Base-by-base conservation (phyloP, 2,797 vertebrate species). In the Sandelia bainsii region DNA sequence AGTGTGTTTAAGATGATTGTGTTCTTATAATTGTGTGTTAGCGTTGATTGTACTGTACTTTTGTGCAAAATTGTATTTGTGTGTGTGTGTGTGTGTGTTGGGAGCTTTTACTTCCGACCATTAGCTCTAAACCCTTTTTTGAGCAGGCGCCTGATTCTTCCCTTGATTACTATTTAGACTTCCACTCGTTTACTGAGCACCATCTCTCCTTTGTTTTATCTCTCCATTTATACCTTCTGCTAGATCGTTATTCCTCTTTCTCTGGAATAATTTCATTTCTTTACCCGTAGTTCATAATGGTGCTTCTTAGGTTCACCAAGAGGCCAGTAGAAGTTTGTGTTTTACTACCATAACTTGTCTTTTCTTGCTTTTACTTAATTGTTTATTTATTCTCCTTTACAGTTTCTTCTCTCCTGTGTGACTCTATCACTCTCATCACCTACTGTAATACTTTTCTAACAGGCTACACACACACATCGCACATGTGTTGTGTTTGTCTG, bases 91-190 rank as follows among this genome's bases (percentile, higher is more conserved):
- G 71, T 63, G 45, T 77, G 90, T 81, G 80, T 45, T 95, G 95
- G 95, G 93, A 95, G 94, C 95, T 96, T 91, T 94, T 89, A 90
- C 87, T 86, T 89, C 79, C 83, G 79, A 77, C 87, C 87, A 90
- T 93, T 92, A 92, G 87, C 85, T 86, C 83, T 51, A 83, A 91
- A 87, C 92, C 90, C 95, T 96, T 95, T 96, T 96, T 94, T 93
- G 94, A 94, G 94, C 95, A 93, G 94, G 90, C 93, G 93, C 94
- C 94, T 97, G 95, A 98, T 98, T 96, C 96, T 96, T 96, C 97
- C 96, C 97, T 94, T 95, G 96, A 96, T 96, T 96, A 94, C 95
- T 92, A 94, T 97, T 98, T 95, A 93, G 95, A 95, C 95, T 94
- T 89, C 49, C 72, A 69, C 79, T 87, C 84, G 56, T 86, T 90